Evolutionary conservation across 2,797 vertebrate genomes (phyloP), one percentile per base, ranked within the genome.

Genomic region (Cephalopachus bancanus): DNA sequence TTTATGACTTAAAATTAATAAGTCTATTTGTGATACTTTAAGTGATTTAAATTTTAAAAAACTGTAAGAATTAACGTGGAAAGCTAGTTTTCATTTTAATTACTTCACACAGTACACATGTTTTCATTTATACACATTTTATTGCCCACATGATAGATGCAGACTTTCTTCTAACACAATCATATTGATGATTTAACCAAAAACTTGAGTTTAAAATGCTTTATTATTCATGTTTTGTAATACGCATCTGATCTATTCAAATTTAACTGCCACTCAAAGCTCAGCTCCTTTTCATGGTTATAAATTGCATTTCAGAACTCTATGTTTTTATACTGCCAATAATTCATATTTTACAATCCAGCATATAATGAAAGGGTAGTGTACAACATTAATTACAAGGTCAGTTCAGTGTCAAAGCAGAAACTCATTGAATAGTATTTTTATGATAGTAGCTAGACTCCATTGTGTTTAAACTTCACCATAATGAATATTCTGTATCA

Each of bases 291-390:
- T 96, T 89, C 76, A 96, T 95, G 81, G 94, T 94, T 96, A 96
- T 95, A 95, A 97, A 97, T 97, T 97, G 28, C 57, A 96, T 96
- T 97, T 94, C 62, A 95, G 85, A 93, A 92, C 57, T 92, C 67
- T 93, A 59, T 86, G 74, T 83, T 65, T 79, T 92, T 92, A 67
- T 95, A 79, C 65, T 95, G 74, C 49, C 94, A 51, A 79, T 90
- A 98, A 93, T 53, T 93, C 26, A 51, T n/a, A 95, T 84, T 96
- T 95, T 96, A 97, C 57, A 65, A 98, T 65, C 14, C 8, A 3
- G 37, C 96, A 97, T 94, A 97, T 69, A 96, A 97, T 94, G 89
- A 89, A 91, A 89, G 81, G 93, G 97, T 26, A 85, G 57, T 78
- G 65, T 78, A 89, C 5, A 83, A 96, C 83, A 96, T 84, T 97